Conservation (phyloP, 2,113 vertebrate genomes). For the human (Homo sapiens) region GRCh38 chr4:85721501-85722000, state of each 20-base stretch:
- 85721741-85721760: not conserved
- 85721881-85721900: constrained; percentile 94
- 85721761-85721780: not conserved
- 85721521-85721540: not conserved
- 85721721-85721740: not conserved
- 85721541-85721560: not conserved
- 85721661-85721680: not conserved
- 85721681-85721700: not conserved
- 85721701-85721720: not conserved
- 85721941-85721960: constrained; percentile 96
- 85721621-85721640: constrained; percentile 10
- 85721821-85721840: not conserved
- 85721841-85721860: not conserved
- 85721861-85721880: constrained; percentile 57
- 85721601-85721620: not conserved
- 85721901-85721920: constrained; percentile 97
- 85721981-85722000: constrained; percentile 48
- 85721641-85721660: not conserved
- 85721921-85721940: constrained; percentile 94
- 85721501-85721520: not conserved
- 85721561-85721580: not conserved
- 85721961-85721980: constrained; percentile 96
- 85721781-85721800: rapidly evolving
- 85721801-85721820: not conserved
- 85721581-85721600: not conserved